These are phyloP conservation scores for Cetonia aurata DNA, from an alignment of 2,888 invertebrate genomes.

Conservation along the genomic window DNA sequence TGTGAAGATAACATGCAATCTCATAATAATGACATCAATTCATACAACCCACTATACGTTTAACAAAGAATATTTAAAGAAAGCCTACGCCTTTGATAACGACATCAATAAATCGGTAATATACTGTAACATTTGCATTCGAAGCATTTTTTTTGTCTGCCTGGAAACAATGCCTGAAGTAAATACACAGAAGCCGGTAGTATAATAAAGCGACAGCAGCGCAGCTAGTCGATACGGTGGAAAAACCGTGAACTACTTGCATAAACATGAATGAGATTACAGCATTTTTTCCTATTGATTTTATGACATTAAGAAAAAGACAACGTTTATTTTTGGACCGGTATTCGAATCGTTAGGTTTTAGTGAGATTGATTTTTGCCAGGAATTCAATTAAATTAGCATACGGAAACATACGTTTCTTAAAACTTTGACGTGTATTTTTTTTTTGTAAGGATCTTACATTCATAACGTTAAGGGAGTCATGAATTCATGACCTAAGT, in stretches of 20 bases:
- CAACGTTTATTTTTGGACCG: background rate
- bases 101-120: constrained; percentile 17
- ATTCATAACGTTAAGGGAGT: too few relatives aligned
- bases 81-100: constrained; percentile 30
- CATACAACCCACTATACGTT: constrained; percentile 25
- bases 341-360: too few relatives aligned
- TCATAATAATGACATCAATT: constrained; percentile 29
- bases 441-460: too few relatives aligned
- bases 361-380: too few relatives aligned
- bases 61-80: constrained; percentile 31
- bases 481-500: too few relatives aligned
- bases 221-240: constrained; percentile 36
- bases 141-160: constrained; percentile 18
- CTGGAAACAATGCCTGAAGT: constrained; percentile 27
- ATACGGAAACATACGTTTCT: too few relatives aligned
- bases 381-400: too few relatives aligned
- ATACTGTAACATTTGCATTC: constrained; percentile 28
- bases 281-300: constrained; percentile 22
- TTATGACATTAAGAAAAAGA: constrained; percentile 2
- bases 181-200: background rate
- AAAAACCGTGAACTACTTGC: constrained; percentile 39
- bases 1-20: constrained; percentile 30
- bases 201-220: constrained; percentile 21
- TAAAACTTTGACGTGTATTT: too few relatives aligned
- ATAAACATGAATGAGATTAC: constrained; percentile 36